Evolutionary conservation across 1,140 invertebrate genomes (phyloP).

Genomic region (Hylyphantes graminicola): DNA sequence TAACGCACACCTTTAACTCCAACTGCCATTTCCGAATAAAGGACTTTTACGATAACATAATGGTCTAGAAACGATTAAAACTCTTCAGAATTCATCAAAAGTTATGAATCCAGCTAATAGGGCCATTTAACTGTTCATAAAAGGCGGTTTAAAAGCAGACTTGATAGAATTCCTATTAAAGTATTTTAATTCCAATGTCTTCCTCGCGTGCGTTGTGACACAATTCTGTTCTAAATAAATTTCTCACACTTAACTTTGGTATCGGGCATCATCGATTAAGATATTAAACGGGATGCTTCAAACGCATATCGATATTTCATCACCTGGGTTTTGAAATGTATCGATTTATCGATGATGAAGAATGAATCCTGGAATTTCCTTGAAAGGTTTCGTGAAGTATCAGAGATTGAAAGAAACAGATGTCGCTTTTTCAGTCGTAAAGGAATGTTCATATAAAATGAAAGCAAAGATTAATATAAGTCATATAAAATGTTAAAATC

Average conservation of each 20-base stretch:
- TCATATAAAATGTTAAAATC: too few relatives aligned
- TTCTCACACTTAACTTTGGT: conserved; percentile 36
- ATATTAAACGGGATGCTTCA: conserved; percentile 32
- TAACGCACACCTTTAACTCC: too few relatives aligned
- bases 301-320: conserved; percentile 29
- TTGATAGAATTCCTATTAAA: conserved; percentile 28
- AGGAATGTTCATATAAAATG: background rate
- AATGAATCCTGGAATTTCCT: conserved; percentile 19
- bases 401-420: background rate
- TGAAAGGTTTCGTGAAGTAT: conserved; percentile 24
- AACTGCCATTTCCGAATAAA: too few relatives aligned
- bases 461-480: conserved; percentile 10
- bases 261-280: conserved; percentile 41
- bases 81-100: conserved; percentile 7
- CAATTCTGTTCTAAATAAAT: conserved; percentile 26
- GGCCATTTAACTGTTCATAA: conserved; percentile 3
- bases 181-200: conserved; percentile 1
- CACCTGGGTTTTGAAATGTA: conserved; percentile 18
- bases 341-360: conserved; percentile 38
- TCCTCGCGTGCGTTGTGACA: background rate
- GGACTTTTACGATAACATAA: too few relatives aligned
- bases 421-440: background rate
- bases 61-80: too few relatives aligned
- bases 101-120: background rate
- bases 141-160: background rate